Evolutionary conservation across 2,113 vertebrate species (phyloP), one percentile per base, ranked within the genome.

Genomic region (Marmota monax): DNA sequence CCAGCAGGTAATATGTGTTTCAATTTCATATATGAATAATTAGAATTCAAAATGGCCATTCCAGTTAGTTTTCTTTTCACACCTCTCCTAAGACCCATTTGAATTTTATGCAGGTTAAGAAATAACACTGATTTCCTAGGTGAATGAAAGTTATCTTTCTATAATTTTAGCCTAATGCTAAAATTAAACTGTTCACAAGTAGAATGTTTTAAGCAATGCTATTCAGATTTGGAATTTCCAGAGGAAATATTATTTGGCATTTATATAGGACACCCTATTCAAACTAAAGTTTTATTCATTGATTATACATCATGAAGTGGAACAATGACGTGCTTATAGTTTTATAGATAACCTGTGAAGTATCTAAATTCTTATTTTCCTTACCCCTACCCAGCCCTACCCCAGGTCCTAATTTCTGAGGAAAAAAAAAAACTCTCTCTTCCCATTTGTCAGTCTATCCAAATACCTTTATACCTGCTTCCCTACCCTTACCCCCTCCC

Each of bases 1-100:
- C 22, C 14, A 78, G 32, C 56, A 96, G 87, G 76, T 93, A 10
- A 87, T 84, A 42, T 84, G 23, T 90, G 85, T 94, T 96, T 98
- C 48, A 92, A 42, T 92, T 96, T 89, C 34, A 86, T 84, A 74
- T 86, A 42, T 97, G 86, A 97, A 89, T 95, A 96, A 96, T 37
- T 56, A 78, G 17, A 97, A 95, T 95, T 69, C 73, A 87, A 97
- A 96, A 45, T 53, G 1, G 37, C n/a, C 32, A 22, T 93, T 96
- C 16, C 61, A 96, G 45, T 92, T 95, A 74, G 65, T 92, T 98
- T 96, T 61, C 1, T 94, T 89, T 96, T 94, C 94, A 94, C 23
- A 70, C 67, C 17, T 92, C 82, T 94, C 67, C 78, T 67, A 73
- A 97, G 23, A 82, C 90, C 53, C 58, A n/a, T 88, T 97, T 91